Percentiles rank a stretch among this genome's conserved stretches.
phyloP scores from a whole-genome alignment of 2,113 vertebrate species.

The Oenanthe melanoleuca region DNA sequence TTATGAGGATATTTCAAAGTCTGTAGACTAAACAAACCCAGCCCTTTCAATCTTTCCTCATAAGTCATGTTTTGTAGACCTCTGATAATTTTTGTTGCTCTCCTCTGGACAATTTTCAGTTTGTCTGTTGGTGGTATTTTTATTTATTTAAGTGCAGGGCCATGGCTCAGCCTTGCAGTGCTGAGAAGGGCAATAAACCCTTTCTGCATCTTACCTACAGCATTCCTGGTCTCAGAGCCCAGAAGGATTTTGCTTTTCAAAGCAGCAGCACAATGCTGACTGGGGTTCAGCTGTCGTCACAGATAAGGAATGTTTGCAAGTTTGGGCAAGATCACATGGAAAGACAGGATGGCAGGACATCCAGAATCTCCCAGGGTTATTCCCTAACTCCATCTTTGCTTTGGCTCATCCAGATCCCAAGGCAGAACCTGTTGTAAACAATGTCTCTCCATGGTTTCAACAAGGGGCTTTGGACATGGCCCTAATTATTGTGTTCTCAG shows the following conservation, averaged over 20 bases:
- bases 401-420: background rate
- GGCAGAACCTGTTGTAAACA: background rate
- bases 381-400: background rate
- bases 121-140: background rate
- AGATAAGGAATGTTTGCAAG: background rate
- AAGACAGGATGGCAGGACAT: background rate
- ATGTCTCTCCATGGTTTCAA: background rate
- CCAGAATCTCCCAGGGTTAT: constrained; percentile 8
- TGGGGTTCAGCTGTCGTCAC: fast-evolving
- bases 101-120: constrained; percentile 29
- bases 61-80: constrained; percentile 33
- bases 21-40: constrained; percentile 61
- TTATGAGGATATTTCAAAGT: background rate
- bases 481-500: constrained; percentile 27
- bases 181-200: background rate
- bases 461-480: background rate
- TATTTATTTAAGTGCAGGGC: background rate
- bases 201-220: background rate
- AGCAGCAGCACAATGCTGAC: background rate
- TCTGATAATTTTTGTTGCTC: constrained; percentile 23
- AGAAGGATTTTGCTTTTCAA: background rate
- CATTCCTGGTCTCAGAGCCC: background rate
- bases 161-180: background rate
- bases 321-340: background rate
- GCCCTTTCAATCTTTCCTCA: constrained; percentile 14